Percentiles rank a stretch among this genome's conserved stretches.
Conservation (phyloP, 1,140 invertebrate genomes). For the Lordiphosa clarofinis region DNA sequence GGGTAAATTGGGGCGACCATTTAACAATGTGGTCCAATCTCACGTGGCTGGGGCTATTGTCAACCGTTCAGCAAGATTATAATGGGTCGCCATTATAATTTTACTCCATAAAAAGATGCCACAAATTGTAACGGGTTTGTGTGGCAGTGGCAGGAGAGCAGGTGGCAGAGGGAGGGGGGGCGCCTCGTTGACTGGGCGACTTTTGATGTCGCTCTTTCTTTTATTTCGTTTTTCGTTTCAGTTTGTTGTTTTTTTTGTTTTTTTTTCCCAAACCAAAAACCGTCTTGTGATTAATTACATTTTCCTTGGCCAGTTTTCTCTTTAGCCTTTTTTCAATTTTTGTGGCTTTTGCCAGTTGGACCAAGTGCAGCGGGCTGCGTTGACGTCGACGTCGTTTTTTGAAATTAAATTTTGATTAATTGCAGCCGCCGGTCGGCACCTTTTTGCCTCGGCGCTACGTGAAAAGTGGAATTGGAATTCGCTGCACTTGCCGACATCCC, state of each 20-base stretch:
- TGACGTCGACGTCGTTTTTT: conserved; percentile 53
- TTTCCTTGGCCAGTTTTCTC: conserved; percentile 62
- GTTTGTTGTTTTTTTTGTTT: conserved; percentile 21
- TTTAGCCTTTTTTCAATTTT: conserved; percentile 68
- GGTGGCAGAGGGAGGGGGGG: background rate
- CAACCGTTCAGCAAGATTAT: background rate
- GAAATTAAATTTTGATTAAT: conserved; percentile 77
- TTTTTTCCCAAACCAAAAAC: conserved; percentile 31
- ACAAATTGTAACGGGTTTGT: conserved; percentile 43
- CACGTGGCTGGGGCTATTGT: background rate
- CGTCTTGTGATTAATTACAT: conserved; percentile 73
- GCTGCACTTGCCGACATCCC: conserved; percentile 51
- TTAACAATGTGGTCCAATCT: no score
- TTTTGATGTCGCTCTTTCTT: conserved; percentile 40
- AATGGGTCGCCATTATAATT: conserved; percentile 9
- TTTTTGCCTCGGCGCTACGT: conserved; percentile 64
- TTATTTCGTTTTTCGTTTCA: conserved; percentile 8
- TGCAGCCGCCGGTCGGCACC: conserved; percentile 66
- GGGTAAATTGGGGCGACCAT: no score
- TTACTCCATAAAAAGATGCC: background rate
- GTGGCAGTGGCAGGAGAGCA: background rate
- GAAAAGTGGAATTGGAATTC: conserved; percentile 63
- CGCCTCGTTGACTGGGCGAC: conserved; percentile 19
- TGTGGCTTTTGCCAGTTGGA: conserved; percentile 23
- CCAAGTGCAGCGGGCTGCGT: conserved; percentile 11